phyloP scores from a whole-genome alignment of 1,140 invertebrate species.

The Eumaeus atala region DNA sequence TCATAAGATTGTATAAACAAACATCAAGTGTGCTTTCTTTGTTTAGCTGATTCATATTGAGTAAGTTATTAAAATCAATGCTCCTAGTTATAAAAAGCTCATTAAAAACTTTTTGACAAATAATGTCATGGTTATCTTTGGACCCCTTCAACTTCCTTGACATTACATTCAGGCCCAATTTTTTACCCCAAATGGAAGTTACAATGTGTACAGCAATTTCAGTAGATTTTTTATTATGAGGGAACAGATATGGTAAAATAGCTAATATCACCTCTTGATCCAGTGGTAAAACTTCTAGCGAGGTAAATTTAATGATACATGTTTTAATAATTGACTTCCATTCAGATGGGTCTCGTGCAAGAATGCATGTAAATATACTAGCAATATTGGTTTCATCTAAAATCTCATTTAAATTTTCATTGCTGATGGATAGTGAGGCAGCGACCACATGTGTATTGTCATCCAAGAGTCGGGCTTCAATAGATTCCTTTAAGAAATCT shows the following conservation, averaged over 20 bases:
- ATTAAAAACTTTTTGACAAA: slow-evolving; percentile 52
- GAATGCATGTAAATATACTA: slow-evolving; percentile 41
- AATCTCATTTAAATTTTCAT: slow-evolving; percentile 53
- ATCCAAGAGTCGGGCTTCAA: slow-evolving; percentile 76
- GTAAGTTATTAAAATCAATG: slow-evolving; percentile 39
- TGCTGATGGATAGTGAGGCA: slow-evolving; percentile 66
- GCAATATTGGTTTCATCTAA: slow-evolving; percentile 50
- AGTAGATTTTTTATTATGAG: slow-evolving; percentile 65
- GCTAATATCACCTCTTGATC: slow-evolving; percentile 64
- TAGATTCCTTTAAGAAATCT: slow-evolving; percentile 74
- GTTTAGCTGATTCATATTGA: slow-evolving; percentile 45
- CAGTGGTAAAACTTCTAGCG: slow-evolving; percentile 45
- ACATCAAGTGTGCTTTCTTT: slow-evolving; percentile 45
- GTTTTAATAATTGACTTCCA: slow-evolving; percentile 56
- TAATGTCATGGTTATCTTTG: slow-evolving; percentile 35
- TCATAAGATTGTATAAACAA: slow-evolving; percentile 49
- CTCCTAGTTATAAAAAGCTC: slow-evolving; percentile 41
- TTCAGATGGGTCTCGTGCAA: slow-evolving; percentile 38
- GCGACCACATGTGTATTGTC: slow-evolving; percentile 73
- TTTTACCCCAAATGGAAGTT: slow-evolving; percentile 65
- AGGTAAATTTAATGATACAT: slow-evolving; percentile 61
- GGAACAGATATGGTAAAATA: slow-evolving; percentile 77
- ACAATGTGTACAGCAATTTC: slow-evolving; percentile 69
- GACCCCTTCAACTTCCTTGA: slow-evolving; percentile 41
- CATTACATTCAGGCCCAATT: slow-evolving; percentile 53